phyloP scores from a whole-genome alignment of 30 jellyfish, hydroid and myxozoan species.

The Aurelia coerulea region DNA sequence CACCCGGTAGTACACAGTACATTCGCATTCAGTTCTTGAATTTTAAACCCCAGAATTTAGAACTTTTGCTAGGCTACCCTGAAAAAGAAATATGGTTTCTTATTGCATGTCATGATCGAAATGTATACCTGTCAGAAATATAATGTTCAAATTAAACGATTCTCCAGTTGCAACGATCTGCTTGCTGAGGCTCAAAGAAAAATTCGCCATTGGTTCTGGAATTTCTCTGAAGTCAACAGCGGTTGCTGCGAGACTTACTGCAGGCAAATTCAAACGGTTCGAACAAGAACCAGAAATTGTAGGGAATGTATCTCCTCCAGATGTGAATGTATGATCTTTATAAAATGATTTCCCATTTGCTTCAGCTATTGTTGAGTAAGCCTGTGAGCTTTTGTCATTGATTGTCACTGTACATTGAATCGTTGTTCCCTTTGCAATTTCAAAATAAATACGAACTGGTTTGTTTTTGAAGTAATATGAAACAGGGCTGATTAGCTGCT shows the following conservation, averaged over 20 bases:
- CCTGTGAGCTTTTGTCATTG: background rate
- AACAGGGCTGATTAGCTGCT: constrained; percentile 38
- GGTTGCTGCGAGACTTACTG: constrained; percentile 1
- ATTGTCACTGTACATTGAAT: constrained; percentile 11
- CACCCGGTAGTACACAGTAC: no score
- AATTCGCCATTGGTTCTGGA: constrained; percentile 55
- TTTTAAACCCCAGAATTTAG: no score
- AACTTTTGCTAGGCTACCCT: no score
- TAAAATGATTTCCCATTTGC: constrained; percentile 8
- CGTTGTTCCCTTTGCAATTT: constrained; percentile 37
- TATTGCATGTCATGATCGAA: no score
- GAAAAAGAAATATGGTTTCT: no score
- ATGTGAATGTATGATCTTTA: constrained; percentile 22
- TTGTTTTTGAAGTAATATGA: constrained; percentile 49
- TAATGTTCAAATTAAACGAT: background rate
- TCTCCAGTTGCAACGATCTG: constrained; percentile 9
- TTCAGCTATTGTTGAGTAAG: background rate
- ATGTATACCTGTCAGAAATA: constrained; percentile 20
- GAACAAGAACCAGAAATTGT: constrained; percentile 11
- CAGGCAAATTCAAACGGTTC: constrained; percentile 27
- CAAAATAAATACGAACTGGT: constrained; percentile 24
- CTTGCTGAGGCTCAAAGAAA: constrained; percentile 31
- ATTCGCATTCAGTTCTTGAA: no score
- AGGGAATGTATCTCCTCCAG: constrained; percentile 41
- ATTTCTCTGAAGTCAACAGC: constrained; percentile 37